Evolutionary conservation across 2,797 vertebrate species (phyloP).

Genomic region (Myotis planiceps): DNA sequence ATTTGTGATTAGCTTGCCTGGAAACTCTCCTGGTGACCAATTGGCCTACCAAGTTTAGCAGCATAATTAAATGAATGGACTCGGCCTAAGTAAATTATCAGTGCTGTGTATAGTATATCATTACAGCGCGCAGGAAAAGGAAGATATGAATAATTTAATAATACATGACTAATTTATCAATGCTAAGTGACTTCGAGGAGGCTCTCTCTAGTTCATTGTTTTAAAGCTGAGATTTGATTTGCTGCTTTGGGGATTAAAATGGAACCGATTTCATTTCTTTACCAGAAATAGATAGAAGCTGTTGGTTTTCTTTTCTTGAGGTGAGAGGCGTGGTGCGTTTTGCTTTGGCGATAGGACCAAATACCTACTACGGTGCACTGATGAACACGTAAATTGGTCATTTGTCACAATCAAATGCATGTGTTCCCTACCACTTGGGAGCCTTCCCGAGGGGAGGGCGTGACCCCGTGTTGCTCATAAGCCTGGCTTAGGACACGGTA

Average conservation of each 20-base stretch:
- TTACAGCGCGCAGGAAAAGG: conserved; percentile 85
- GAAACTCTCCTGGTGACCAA: conserved; percentile 92
- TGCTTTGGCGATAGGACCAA: conserved; percentile 69
- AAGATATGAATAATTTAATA: conserved; percentile 91
- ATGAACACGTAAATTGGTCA: conserved; percentile 77
- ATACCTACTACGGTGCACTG: conserved; percentile 70
- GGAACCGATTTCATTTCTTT: conserved; percentile 84
- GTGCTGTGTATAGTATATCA: conserved; percentile 90
- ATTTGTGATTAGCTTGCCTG: conserved; percentile 92
- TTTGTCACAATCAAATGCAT: conserved; percentile 73
- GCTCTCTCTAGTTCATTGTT: conserved; percentile 88
- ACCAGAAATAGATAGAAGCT: conserved; percentile 80
- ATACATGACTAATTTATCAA: conserved; percentile 91
- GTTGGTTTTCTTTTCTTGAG: conserved; percentile 59
- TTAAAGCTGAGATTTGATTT: conserved; percentile 90
- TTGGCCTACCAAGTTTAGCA: conserved; percentile 91
- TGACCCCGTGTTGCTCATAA: conserved; percentile 52
- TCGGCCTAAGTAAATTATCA: conserved; percentile 92
- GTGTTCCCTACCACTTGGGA: conserved; percentile 56
- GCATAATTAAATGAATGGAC: conserved; percentile 93
- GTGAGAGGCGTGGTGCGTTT: conserved; percentile 70
- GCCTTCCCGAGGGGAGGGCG: conserved; percentile 69
- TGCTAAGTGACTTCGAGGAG: conserved; percentile 88
- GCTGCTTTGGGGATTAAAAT: conserved; percentile 85
- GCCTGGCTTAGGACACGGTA: background rate